Evolutionary conservation across 1,140 invertebrate genomes (phyloP), one percentile per base, ranked within the genome.

Genomic region (Kradibia gibbosae): DNA sequence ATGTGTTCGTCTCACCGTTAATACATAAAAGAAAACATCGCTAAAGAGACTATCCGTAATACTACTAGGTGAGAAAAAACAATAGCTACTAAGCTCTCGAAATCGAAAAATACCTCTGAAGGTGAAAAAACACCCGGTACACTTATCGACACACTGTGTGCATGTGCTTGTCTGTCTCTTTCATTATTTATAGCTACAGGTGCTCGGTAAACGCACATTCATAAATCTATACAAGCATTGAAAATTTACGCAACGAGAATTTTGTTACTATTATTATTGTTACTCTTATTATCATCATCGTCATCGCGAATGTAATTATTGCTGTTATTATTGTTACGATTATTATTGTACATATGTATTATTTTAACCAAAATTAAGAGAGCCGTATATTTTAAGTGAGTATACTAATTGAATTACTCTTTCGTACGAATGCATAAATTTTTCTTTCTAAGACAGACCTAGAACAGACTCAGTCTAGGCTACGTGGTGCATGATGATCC

Each of bases 111-210:
- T 34, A 73, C 31, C 25, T 55, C 53, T 39, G n/a, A 65, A 60
- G 73, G 31, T 57, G 73, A 83, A 78, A 85, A 91, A 91, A 91
- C 90, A 91, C 90, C 90, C 90, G 90, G 90, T 91, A 91, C 83
- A 89, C 86, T 62, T 83, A 91, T 90, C 50, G 87, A 90, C 89
- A 87, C 87, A 91, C 89, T 90, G 89, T 86, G 89, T 90, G 88
- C 90, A 90, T 91, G 90, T 91, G 90, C 90, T 91, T 90, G 89
- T 91, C 90, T 91, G 89, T 91, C 90, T 91, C 88, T 88, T n/a
- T 86, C 81, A 85, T 86, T 81, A 83, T 86, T n/a, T 67, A 86
- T 84, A 82, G 31, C 60, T 83, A 45, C 34, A 60, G 84, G 85
- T 45, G 85, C 86, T 83, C 78, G 80, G 83, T 57, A 53, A 73